phyloP scores from a whole-genome alignment of 2,113 vertebrate genomes.

The Sylvietta virens region DNA sequence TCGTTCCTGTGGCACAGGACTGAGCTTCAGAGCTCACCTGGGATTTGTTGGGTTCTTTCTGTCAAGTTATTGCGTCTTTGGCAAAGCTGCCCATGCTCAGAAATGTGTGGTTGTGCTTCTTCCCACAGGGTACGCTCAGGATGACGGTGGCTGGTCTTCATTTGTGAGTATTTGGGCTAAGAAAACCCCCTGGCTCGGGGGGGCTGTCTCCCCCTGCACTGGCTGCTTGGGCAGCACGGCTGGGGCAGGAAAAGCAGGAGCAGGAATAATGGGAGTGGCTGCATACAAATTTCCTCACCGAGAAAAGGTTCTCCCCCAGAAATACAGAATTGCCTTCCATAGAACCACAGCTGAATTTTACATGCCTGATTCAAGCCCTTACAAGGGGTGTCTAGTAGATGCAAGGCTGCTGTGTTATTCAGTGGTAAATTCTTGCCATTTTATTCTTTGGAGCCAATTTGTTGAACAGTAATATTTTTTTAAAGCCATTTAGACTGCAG shows the following conservation, averaged over 20 bases:
- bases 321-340: background rate
- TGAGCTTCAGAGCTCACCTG: background rate
- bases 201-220: background rate
- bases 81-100: background rate
- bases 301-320: background rate
- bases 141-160: slow-evolving; percentile 79
- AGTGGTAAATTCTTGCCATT: background rate
- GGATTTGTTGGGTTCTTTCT: background rate
- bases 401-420: background rate
- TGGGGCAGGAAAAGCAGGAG: background rate
- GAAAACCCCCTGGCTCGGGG: background rate
- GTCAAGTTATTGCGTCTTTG: accelerated
- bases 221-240: background rate
- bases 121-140: slow-evolving; percentile 43
- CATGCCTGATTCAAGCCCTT: background rate
- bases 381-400: background rate
- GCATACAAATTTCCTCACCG: background rate
- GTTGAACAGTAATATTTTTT: background rate
- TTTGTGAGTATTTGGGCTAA: slow-evolving; percentile 77
- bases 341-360: background rate
- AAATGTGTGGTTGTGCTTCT: background rate
- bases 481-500: background rate
- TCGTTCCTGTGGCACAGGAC: background rate
- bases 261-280: background rate
- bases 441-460: background rate